Evolutionary conservation across 2,113 vertebrate species (phyloP).

Genomic region (Amblyopsis rosae): DNA sequence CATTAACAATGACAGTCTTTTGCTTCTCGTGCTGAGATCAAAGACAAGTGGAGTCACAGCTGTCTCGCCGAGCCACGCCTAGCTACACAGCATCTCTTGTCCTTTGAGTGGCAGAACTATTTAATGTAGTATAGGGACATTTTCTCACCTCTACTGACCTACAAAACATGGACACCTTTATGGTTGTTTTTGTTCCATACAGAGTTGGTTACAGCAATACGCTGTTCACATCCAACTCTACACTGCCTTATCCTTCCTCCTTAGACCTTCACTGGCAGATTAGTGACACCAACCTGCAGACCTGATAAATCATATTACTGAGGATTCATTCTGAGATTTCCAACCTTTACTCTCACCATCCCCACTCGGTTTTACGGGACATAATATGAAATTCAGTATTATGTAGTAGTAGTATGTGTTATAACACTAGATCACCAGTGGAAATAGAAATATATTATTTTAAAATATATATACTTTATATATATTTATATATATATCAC

Average conservation of each 20-base stretch:
- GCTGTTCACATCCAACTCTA: background rate
- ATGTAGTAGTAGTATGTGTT: constrained; percentile 23
- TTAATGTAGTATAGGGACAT: background rate
- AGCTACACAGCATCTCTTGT: constrained; percentile 27
- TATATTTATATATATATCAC: background rate
- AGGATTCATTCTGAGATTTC: constrained; percentile 44
- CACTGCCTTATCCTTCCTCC: constrained; percentile 7
- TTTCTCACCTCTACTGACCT: background rate
- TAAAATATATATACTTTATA: too few species aligned
- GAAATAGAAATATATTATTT: background rate
- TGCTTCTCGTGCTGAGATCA: constrained; percentile 62
- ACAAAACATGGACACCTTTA: background rate
- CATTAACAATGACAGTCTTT: constrained; percentile 68
- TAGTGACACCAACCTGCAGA: constrained; percentile 38
- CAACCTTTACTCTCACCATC: constrained; percentile 20
- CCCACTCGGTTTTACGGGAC: constrained; percentile 25
- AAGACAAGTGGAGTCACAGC: constrained; percentile 60
- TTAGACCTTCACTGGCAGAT: constrained; percentile 20
- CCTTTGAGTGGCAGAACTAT: background rate
- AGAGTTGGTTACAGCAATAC: background rate
- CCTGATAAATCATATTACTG: constrained; percentile 24
- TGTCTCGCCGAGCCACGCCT: constrained; percentile 59
- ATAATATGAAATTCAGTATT: constrained; percentile 38
- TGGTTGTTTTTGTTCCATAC: too few species aligned
- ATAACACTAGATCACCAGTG: constrained; percentile 46